Conservation (phyloP, 35 echinoderm and acorn worm genomes). For the Stichopus chloronotus region DNA sequence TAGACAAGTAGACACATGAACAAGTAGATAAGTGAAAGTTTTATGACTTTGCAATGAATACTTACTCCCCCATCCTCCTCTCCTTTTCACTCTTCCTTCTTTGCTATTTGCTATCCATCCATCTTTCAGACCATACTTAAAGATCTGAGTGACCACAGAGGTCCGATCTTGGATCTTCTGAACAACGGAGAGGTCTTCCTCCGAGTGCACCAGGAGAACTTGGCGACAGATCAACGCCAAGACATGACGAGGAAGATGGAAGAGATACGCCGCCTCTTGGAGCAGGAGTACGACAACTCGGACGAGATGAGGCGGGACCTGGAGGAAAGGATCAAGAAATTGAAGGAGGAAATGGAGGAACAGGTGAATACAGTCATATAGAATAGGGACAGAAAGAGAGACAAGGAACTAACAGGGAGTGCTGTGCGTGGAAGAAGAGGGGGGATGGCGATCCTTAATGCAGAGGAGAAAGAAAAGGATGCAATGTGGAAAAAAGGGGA, state of each 20-base stretch:
- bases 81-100: too few relatives aligned
- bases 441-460: not conserved
- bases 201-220: slow-evolving; percentile 74
- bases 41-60: too few relatives aligned
- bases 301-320: slow-evolving; percentile 82
- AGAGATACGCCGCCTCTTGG: slow-evolving; percentile 70
- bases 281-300: slow-evolving; percentile 75
- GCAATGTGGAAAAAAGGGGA: not conserved
- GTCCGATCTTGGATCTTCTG: slow-evolving; percentile 79
- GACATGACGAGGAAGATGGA: slow-evolving; percentile 82
- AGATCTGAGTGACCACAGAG: slow-evolving; percentile 63
- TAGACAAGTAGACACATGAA: too few relatives aligned
- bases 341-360: slow-evolving; percentile 73
- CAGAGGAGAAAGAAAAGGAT: not conserved
- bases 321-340: slow-evolving; percentile 68
- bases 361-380: slow-evolving; percentile 56
- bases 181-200: slow-evolving; percentile 85
- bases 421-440: not conserved
- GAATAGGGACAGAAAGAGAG: not conserved
- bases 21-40: too few relatives aligned
- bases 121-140: slow-evolving; percentile 65
- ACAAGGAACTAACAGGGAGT: not conserved
- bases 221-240: slow-evolving; percentile 74
- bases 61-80: too few relatives aligned
- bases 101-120: too few relatives aligned